Evolutionary conservation across 2,888 invertebrate species (phyloP).

Genomic region (Elysia crispata): DNA sequence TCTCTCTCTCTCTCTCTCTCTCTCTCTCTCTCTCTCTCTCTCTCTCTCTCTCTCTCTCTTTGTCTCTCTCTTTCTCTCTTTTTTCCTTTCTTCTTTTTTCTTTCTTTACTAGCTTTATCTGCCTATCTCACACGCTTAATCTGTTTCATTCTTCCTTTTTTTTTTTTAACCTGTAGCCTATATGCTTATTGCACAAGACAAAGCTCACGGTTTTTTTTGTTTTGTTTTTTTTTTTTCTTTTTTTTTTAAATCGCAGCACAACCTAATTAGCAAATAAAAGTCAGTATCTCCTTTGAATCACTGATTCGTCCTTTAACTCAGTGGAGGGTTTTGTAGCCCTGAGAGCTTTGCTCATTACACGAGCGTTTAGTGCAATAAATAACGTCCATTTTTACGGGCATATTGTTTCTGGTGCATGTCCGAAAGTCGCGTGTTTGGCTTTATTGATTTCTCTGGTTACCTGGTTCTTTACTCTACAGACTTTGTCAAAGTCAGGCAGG

Average conservation of each 20-base stretch:
- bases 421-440: too few species aligned
- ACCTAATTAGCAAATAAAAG: neutral
- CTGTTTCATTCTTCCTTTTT: neutral
- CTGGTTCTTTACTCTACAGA: too few species aligned
- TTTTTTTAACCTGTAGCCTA: conserved; percentile 11
- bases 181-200: neutral
- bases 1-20: neutral
- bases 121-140: neutral
- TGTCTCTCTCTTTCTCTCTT: conserved; percentile 41
- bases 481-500: too few species aligned
- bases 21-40: conserved; percentile 18
- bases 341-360: conserved; percentile 1
- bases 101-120: neutral
- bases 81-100: conserved; percentile 34
- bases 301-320: too few species aligned
- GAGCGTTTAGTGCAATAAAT: neutral
- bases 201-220: neutral
- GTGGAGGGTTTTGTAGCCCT: too few species aligned
- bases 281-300: too few species aligned
- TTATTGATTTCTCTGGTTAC: too few species aligned
- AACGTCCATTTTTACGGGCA: neutral
- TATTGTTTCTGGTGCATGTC: too few species aligned
- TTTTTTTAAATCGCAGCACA: neutral
- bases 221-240: conserved; percentile 28
- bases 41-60: conserved; percentile 20